Evolutionary conservation across 2,113 vertebrate genomes (phyloP), one percentile per base, ranked within the genome.

Genomic region (Protobothrops mucrosquamatus): DNA sequence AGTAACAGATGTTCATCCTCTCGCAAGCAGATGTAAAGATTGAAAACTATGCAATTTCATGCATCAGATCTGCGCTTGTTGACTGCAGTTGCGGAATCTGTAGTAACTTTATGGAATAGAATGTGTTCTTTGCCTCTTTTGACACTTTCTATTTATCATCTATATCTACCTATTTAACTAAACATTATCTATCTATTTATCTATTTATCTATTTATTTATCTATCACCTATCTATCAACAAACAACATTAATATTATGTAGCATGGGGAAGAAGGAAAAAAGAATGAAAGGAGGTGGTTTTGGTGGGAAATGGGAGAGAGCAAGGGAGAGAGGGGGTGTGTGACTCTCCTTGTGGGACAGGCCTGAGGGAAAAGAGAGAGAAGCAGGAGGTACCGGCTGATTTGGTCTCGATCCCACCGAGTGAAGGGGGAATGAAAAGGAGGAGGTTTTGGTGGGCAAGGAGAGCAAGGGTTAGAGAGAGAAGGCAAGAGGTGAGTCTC

Each of bases 51-150:
- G 56, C 56, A 57, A 48, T 59, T 56, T 56, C 29, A 48, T 85
- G 20, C 54, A 52, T 43, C 10, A 61, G 24, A 43, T 93, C 22
- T 29, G 54, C 3, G 24, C 8, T 87, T 87, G 57, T 24, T 24
- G 18, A 18, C 2, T 54, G 69, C 14, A 3, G 18, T 39, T 94
- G n/a, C 39, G 48, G 43, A 92, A 39, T 34, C 56, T 81, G 6
- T 88, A 56, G n/a, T 18, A 26, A 57, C 24, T 55, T 81, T 54
- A 87, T 52, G 88, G 39, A 89, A 94, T 87, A 61, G 12, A 89
- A 52, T 1, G 6, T 10, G 64, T 91, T 94, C 89, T 20, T 34
- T 93, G 91, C 90, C 24, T 91, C 89, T 23, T 93, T 54, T 51
- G 92, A 92, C 39, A 92, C 34, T 39, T 34, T 74, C 2, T 69